Percentiles rank a stretch among this genome's conserved stretches.
phyloP scores from a whole-genome alignment of 2,888 invertebrate genomes.

The Coelogynopora nodosa region DNA sequence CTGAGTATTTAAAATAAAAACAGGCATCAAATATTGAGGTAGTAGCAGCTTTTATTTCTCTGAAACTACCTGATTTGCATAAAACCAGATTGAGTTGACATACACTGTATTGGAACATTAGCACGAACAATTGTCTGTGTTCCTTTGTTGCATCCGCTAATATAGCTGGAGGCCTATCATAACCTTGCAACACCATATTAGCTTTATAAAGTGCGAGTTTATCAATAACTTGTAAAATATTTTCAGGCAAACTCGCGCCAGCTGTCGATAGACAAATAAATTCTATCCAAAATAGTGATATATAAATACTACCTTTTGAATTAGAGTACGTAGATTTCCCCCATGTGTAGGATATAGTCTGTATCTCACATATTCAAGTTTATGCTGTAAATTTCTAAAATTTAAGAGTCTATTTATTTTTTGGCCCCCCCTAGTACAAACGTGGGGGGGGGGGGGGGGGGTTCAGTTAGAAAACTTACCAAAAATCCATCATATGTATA shows the following conservation, averaged over 20 bases:
- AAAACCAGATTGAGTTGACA: not conserved
- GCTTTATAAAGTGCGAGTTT: not conserved
- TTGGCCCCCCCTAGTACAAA: not conserved
- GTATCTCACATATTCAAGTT: too few relatives aligned
- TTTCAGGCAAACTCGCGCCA: not conserved
- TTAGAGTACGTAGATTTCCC: too few relatives aligned
- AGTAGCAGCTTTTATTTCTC: not conserved
- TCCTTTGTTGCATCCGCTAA: too few relatives aligned
- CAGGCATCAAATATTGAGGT: not conserved
- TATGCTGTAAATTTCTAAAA: too few relatives aligned
- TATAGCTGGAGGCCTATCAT: too few relatives aligned
- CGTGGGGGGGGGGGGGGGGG: not conserved
- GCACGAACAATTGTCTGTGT: not conserved
- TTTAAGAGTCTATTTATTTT: not conserved
- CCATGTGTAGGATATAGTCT: too few relatives aligned
- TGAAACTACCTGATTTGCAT: not conserved
- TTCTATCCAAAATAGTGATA: not conserved
- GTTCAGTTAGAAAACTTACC: too few relatives aligned
- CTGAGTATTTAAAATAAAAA: not conserved
- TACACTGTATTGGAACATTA: not conserved
- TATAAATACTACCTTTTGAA: too few relatives aligned
- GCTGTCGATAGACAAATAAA: not conserved
- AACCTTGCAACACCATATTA: too few relatives aligned
- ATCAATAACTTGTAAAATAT: not conserved
- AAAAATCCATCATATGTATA: too few relatives aligned